Evolutionary conservation across 2,888 invertebrate species (phyloP), one percentile per base, ranked within the genome.

Genomic region (Choreutis nemorana): DNA sequence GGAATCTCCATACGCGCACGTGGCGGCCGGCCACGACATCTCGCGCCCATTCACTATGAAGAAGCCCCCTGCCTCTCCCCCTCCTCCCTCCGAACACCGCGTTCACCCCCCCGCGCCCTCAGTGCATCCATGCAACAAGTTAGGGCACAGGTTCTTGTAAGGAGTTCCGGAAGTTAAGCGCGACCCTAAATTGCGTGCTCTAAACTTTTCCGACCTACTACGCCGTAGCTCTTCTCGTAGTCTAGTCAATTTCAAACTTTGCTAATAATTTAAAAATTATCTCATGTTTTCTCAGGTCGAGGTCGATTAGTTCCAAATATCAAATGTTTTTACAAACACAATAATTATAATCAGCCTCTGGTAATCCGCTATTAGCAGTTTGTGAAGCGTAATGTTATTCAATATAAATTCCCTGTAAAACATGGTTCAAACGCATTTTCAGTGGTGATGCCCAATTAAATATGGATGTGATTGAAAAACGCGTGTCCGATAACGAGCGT

Each of bases 381-480:
- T n/a, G n/a, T n/a, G n/a, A n/a, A n/a, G 43, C 41, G 42, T 52
- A 55, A 48, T 45, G 45, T 44, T 50, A 54, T 54, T 52, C 55
- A 55, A 58, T n/a, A 62, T 55, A 55, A 60, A 66, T 56, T 58
- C 59, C 54, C 49, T 53, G 56, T 67, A 61, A 67, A 72, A 67
- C 64, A 65, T 61, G 62, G 62, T 64, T 59, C 61, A 63, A 67
- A 75, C 60, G 73, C 60, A 73, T 72, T 77, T 75, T 64, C 67
- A 67, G 73, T 63, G 61, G 65, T 65, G 73, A 72, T 71, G 73
- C 72, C 75, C 78, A 78, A 78, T 78, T 78, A 78, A 78, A 77
- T 78, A 78, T 77, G 78, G 73, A 78, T 78, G 75, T 75, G 78
- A 78, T 78, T 75, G 78, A 78, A 78, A 78, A 78, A 78, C 78